Base-by-base conservation (phyloP, 2,797 vertebrate species). In the Tragelaphus eurycerus region DNA sequence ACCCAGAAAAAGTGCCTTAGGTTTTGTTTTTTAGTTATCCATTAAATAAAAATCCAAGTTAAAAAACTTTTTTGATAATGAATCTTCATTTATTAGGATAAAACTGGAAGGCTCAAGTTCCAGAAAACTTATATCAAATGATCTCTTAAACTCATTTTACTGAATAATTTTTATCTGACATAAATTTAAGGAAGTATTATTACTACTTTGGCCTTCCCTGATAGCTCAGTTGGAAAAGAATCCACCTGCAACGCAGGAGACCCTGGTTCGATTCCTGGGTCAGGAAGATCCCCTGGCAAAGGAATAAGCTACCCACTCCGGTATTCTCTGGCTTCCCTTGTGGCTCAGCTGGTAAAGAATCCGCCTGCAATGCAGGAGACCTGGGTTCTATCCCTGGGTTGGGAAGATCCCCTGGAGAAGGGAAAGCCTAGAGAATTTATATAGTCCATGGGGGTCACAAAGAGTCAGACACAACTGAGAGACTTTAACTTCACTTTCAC, bases 81-180 rank as follows among this genome's bases (percentile, higher is more conserved):
- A 89, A 57, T 7, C 7, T 89, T 90, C 11, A 60, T 1, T 15
- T 62, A 86, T 8, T 15, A 90, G 23, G 71, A 74, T 93, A 48
- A 93, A 81, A 57, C 8, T 62, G 17, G 7, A 86, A 14, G 3
- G 19, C 0, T 90, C 7, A 85, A 48, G 5, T 82, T 78, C 14
- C 34, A 90, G 46, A 89, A 71, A 2, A 25, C 0, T 54, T 59
- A 67, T 16, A 60, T 48, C 25, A 86, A 78, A 17, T 64, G 23
- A 78, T 55, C 16, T 59, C 21, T 7, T 52, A 90, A 92, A 90
- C 2, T 83, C 14, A 57, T 38, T 67, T 55, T 71, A 74, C 7
- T n/a, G 16, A 60, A 2, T 85, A 90, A 86, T 43, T 78, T 64
- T 92, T 94, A 62, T 81, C 90, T 50, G 29, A 74, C 8, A 87